Base-by-base conservation (phyloP, 2,797 vertebrate species). In the Microchirus variegatus region DNA sequence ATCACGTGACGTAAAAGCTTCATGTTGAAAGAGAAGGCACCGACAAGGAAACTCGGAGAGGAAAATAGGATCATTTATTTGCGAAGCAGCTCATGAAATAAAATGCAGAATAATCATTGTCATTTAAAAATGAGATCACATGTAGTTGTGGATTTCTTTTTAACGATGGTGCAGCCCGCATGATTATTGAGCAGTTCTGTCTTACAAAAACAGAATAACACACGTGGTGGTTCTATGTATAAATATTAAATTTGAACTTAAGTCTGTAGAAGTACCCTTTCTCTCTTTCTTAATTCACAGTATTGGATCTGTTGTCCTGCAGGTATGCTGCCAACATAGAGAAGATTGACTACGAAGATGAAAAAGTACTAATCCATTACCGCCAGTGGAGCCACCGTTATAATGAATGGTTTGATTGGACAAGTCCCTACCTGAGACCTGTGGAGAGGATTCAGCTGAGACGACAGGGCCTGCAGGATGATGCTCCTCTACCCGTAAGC, bases 381-480 rank as follows among this genome's bases (percentile, higher is more conserved):
- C 95, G 96, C 49, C 96, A 97, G 87, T 99, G 97, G 98, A 99
- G 98, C 88, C 98, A 99, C 73, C 95, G 97, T 63, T 99, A 99
- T 0, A 97, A 99, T 78, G 98, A 99, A 76, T 99, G 98, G 98
- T 99, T 99, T 85, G 97, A 97, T 60, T 99, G 98, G 97, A 95
- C 95, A 68, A 99, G 97, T 85, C 95, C 96, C 19, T 99, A 98
- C 74, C 90, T 99, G 73, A 94, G 98, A 66, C 96, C 98, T 0
- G 90, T 99, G 88, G 96, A 99, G 88, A 95, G 98, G 83, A 94
- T 98, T 75, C 95, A 97, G 79, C 92, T 99, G 69, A 93, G 98
- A 53, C 93, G 87, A 37, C 90, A 91, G 63, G 89, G 92, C 48
- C 80, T 89, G 66, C 73, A 78, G 46, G 89, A 89, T 9, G 87